Conservation (phyloP, 2,888 invertebrate species). For the Teinopalpus imperialis region DNA sequence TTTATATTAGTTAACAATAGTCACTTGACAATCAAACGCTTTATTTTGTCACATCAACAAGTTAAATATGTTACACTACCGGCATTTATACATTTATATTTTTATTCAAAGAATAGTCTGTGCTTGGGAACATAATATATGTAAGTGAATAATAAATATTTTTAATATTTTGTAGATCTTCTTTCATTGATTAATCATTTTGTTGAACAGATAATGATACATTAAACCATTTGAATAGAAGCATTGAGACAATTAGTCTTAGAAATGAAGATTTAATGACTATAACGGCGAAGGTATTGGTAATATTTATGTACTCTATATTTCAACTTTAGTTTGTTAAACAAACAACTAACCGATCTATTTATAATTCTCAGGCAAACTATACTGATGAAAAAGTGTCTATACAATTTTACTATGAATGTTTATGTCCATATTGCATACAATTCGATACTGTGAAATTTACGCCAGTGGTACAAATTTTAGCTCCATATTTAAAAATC, state of each 20-base stretch:
- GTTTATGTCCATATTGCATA: constrained; percentile 39
- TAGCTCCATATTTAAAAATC: constrained; percentile 34
- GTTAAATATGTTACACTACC: constrained; percentile 1
- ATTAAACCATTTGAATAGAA: not conserved
- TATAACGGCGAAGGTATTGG: no score
- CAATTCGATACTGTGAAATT: constrained; percentile 31
- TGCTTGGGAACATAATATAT: not conserved
- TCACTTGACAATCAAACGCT: not conserved
- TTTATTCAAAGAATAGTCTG: constrained; percentile 2
- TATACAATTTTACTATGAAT: constrained; percentile 45
- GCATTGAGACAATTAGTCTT: not conserved
- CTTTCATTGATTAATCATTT: no score
- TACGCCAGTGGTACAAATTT: constrained; percentile 26
- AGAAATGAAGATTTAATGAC: not conserved
- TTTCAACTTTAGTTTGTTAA: no score
- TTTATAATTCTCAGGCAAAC: constrained; percentile 16
- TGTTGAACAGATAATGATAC: constrained; percentile 7
- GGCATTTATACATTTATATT: constrained; percentile 1
- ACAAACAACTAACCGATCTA: no score
- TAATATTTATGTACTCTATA: no score
- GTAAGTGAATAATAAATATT: constrained; percentile 20
- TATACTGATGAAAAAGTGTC: constrained; percentile 25
- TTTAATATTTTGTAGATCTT: no score
- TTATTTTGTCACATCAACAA: not conserved
- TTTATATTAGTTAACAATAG: constrained; percentile 4